These are phyloP conservation scores for Sus cebifrons DNA, from an alignment of 2,797 vertebrate genomes.

Conservation along the genomic window DNA sequence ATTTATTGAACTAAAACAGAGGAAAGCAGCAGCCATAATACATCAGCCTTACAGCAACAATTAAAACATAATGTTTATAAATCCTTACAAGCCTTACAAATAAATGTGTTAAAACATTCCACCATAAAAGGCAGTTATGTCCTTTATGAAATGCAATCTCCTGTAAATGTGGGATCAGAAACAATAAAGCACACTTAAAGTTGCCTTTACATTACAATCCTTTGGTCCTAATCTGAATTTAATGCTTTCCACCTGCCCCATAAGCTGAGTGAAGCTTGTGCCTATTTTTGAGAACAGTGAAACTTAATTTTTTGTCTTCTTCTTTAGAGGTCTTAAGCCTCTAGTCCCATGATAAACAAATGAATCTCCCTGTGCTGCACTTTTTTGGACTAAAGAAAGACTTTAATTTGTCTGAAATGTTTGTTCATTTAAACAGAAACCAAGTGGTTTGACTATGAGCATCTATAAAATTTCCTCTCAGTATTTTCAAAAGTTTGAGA, in stretches of 20 bases:
- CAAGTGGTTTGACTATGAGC: neutral
- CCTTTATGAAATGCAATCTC: constrained; percentile 47
- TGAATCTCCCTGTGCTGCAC: neutral
- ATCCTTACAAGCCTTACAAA: constrained; percentile 51
- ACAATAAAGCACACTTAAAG: constrained; percentile 63
- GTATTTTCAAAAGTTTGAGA: neutral
- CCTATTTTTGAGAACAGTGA: neutral
- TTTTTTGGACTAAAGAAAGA: constrained; percentile 16
- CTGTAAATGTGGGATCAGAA: constrained; percentile 6
- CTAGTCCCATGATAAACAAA: neutral
- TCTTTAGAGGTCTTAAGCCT: neutral
- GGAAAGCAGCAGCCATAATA: constrained; percentile 43
- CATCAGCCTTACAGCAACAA: constrained; percentile 57
- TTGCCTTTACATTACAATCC: neutral
- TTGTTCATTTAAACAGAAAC: constrained; percentile 2
- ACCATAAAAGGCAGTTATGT: constrained; percentile 18
- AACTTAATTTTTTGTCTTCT: constrained; percentile 15
- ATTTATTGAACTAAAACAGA: constrained; percentile 64
- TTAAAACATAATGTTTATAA: constrained; percentile 77
- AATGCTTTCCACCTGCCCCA: constrained; percentile 43
- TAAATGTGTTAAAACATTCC: constrained; percentile 67
- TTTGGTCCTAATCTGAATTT: constrained; percentile 10
- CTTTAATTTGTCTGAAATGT: constrained; percentile 18
- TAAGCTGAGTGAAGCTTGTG: neutral
- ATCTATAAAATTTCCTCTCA: neutral